A percentile compares a stretch with the other conserved stretches of the same genome.
These are phyloP conservation scores for Lasioglossum pauxillum DNA, from an alignment of 2,888 invertebrate genomes.

Conservation along the genomic window DNA sequence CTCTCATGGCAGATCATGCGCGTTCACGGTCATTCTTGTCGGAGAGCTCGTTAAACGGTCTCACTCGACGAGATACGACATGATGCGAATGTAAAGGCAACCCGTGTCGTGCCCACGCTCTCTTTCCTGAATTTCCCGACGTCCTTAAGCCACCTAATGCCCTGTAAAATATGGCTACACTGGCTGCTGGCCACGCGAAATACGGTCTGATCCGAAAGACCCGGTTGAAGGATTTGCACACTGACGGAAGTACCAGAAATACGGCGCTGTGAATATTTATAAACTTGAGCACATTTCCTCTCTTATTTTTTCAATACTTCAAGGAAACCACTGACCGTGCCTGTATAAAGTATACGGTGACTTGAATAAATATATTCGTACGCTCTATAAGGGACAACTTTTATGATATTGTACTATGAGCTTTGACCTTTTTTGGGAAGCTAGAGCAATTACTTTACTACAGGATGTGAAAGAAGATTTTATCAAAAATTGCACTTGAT, in stretches of 20 bases:
- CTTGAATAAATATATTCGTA: no score
- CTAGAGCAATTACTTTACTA: no score
- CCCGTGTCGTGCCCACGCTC: constrained; percentile 20
- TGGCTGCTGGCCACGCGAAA: neutral
- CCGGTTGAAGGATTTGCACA: constrained; percentile 8
- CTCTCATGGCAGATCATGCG: constrained; percentile 32
- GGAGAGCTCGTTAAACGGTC: constrained; percentile 47
- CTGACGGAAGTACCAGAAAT: neutral
- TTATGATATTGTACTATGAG: no score
- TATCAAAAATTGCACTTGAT: no score
- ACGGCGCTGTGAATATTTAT: neutral
- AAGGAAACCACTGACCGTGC: neutral
- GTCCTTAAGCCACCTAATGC: constrained; percentile 47
- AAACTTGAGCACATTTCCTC: neutral
- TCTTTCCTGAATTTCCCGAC: constrained; percentile 40
- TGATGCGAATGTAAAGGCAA: constrained; percentile 47
- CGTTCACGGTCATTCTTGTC: constrained; percentile 30
- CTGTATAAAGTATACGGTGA: neutral
- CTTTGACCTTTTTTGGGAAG: no score
- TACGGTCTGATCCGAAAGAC: constrained; percentile 16
- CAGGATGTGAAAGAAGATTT: no score
- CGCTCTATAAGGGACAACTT: no score
- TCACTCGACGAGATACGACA: constrained; percentile 37
- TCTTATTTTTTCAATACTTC: neutral
- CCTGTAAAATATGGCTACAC: constrained; percentile 42